phyloP scores from a whole-genome alignment of 2,113 vertebrate species.

The Miniopterus natalensis region DNA sequence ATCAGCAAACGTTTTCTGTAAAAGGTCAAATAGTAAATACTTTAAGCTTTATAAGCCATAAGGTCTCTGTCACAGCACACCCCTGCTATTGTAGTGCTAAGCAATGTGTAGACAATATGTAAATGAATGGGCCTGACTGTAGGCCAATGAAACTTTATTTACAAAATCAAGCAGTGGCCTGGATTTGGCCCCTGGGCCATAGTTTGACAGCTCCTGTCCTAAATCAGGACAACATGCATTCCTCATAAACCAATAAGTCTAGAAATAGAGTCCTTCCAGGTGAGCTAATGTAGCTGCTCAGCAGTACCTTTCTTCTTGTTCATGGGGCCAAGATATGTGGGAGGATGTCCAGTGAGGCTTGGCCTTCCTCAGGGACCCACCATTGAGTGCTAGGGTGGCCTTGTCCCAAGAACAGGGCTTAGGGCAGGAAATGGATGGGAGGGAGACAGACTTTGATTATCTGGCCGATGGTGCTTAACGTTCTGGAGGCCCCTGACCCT shows the following conservation, averaged over 20 bases:
- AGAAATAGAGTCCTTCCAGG: not conserved
- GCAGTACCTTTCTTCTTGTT: not conserved
- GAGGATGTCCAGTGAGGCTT: not conserved
- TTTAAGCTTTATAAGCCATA: not conserved
- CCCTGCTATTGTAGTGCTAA: not conserved
- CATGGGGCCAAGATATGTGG: no score
- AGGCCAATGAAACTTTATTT: not conserved
- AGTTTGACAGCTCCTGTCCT: not conserved
- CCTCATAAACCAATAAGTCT: not conserved
- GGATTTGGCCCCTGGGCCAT: not conserved
- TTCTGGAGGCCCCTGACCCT: not conserved
- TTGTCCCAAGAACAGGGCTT: not conserved
- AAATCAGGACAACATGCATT: not conserved
- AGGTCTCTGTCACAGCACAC: not conserved
- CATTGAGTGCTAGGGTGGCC: not conserved
- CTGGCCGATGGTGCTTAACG: not conserved
- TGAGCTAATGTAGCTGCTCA: not conserved
- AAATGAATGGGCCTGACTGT: not conserved
- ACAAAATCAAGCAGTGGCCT: not conserved
- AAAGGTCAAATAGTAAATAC: not conserved
- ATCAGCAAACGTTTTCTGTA: not conserved
- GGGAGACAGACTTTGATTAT: not conserved
- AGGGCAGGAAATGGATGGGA: not conserved
- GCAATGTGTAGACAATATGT: not conserved
- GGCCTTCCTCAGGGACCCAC: not conserved